These are phyloP conservation scores for Archivesica marissinica DNA, from an alignment of 1,140 invertebrate genomes.

Conservation along the genomic window DNA sequence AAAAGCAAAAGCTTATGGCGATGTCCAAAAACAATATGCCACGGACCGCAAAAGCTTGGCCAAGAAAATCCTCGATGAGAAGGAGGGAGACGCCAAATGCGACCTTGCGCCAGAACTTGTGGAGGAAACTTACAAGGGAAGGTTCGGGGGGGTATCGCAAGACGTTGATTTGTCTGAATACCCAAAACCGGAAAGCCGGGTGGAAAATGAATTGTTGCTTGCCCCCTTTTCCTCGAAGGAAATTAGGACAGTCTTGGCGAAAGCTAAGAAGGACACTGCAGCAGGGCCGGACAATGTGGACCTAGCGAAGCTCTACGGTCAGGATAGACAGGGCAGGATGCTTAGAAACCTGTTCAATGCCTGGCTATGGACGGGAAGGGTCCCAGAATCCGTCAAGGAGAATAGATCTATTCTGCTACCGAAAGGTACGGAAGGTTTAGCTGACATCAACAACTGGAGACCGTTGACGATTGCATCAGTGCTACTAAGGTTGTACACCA, in stretches of 20 bases:
- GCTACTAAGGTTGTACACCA: slow-evolving; percentile 60
- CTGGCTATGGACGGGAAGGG: slow-evolving; percentile 23
- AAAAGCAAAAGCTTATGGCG: neutral
- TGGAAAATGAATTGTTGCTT: slow-evolving; percentile 8
- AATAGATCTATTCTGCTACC: slow-evolving; percentile 64
- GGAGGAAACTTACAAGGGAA: slow-evolving; percentile 25
- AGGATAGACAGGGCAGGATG: neutral
- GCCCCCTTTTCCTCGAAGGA: slow-evolving; percentile 40
- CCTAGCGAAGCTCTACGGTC: neutral
- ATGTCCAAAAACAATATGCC: neutral
- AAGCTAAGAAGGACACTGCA: slow-evolving; percentile 50
- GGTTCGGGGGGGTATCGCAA: slow-evolving; percentile 41
- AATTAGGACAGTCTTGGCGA: slow-evolving; percentile 9
- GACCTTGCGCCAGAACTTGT: slow-evolving; percentile 6
- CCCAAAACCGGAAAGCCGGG: neutral
- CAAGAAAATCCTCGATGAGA: neutral
- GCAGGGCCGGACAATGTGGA: slow-evolving; percentile 54
- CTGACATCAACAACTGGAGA: slow-evolving; percentile 69
- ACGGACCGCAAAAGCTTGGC: slow-evolving; percentile 19
- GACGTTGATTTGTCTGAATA: slow-evolving; percentile 45
- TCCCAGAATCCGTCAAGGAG: slow-evolving; percentile 46
- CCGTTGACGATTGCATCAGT: slow-evolving; percentile 67
- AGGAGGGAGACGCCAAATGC: slow-evolving; percentile 20
- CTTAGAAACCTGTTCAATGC: slow-evolving; percentile 59
- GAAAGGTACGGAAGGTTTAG: slow-evolving; percentile 59